Conservation (phyloP, 2,797 vertebrate species). For the Numenius phaeopus region DNA sequence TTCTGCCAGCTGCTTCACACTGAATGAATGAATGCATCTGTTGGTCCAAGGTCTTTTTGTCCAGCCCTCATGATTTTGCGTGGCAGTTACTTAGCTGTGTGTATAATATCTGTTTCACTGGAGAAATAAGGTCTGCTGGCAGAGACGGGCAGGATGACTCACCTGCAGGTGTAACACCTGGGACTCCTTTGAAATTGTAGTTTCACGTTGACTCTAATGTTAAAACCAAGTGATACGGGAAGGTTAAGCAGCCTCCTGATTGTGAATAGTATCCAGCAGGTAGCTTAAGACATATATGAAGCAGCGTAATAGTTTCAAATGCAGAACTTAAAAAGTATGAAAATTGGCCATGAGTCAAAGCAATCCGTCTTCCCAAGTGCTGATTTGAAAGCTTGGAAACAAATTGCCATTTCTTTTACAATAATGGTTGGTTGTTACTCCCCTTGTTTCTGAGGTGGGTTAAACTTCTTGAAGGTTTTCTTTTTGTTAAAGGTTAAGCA, state of each 20-base stretch:
- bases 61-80: background rate
- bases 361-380: background rate
- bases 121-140: background rate
- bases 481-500: background rate
- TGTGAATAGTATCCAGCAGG: background rate
- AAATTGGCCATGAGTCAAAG: background rate
- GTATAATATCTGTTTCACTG: background rate
- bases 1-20: background rate
- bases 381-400: conserved; percentile 9
- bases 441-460: background rate
- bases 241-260: background rate
- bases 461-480: background rate
- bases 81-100: background rate
- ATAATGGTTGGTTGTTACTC: background rate
- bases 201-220: background rate
- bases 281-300: background rate
- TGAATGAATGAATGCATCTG: background rate
- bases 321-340: background rate
- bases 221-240: background rate
- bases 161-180: background rate
- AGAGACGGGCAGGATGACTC: background rate
- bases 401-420: background rate
- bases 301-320: background rate
- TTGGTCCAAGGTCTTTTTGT: background rate
- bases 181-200: background rate